Evolutionary conservation across 1,140 invertebrate genomes (phyloP).

Genomic region (Oreohelix idahoensis): DNA sequence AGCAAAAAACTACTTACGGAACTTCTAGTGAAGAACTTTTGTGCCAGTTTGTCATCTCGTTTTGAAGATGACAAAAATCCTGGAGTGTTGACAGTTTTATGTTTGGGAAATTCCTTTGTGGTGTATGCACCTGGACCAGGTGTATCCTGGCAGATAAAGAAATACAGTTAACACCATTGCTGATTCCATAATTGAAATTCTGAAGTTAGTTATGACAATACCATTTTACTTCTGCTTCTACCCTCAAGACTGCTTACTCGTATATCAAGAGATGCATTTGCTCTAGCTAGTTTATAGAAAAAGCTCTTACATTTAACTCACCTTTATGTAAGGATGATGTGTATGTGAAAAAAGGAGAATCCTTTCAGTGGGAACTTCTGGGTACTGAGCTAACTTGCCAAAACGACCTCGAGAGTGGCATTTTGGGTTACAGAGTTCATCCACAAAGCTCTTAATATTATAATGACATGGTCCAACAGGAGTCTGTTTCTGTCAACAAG

Average conservation of each 20-base stretch:
- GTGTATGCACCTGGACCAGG: slow-evolving; percentile 70
- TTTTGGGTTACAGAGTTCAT: slow-evolving; percentile 58
- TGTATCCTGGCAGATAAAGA: slow-evolving; percentile 46
- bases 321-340: slow-evolving; percentile 61
- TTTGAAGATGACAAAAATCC: slow-evolving; percentile 69
- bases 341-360: slow-evolving; percentile 54
- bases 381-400: slow-evolving; percentile 63
- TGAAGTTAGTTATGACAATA: too few relatives aligned
- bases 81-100: slow-evolving; percentile 57
- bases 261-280: too few relatives aligned
- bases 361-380: slow-evolving; percentile 61
- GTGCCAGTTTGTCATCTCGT: slow-evolving; percentile 67
- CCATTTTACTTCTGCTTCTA: too few relatives aligned
- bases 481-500: slow-evolving; percentile 53
- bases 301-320: slow-evolving; percentile 28
- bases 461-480: slow-evolving; percentile 69
- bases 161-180: too few relatives aligned
- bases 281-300: too few relatives aligned
- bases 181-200: too few relatives aligned
- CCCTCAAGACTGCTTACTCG: too few relatives aligned
- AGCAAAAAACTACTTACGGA: slow-evolving; percentile 62
- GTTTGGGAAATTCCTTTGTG: slow-evolving; percentile 50
- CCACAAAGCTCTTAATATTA: slow-evolving; percentile 69
- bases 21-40: slow-evolving; percentile 69
- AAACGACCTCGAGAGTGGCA: slow-evolving; percentile 64